Base-by-base conservation (phyloP, 2,888 invertebrate species). In the Fragum fragum region DNA sequence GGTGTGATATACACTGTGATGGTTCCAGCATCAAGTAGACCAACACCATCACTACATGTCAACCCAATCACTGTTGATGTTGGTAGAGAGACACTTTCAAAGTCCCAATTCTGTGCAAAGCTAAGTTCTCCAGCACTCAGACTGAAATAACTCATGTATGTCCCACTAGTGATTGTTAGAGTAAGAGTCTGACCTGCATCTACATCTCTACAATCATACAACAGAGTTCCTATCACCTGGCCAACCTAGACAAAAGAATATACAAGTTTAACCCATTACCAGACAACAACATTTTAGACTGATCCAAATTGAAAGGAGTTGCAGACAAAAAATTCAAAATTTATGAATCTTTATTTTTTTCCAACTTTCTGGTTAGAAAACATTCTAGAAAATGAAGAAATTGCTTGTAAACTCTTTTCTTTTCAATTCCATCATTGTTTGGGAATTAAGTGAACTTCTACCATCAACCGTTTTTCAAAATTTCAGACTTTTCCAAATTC, bases 81-180 rank as follows among this genome's bases (percentile, higher is more conserved):
- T 18, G 81, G 76, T 26, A 70, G 57, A 11, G 52, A 26, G 7
- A 36, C 66, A 55, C 23, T 55, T 32, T 81, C 81, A 16, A 74
- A 63, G 55, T 81, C 81, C 81, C 81, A 81, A 39, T 81, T 66
- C 53, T 68, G 74, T 16, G 74, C 70, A 47, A 52, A 77, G 5
- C 73, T 55, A 0, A 81, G 71, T n/a, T 66, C 7, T 14, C 68
- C 73, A 29, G 36, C 18, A 52, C 3, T 18, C 21, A 26, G 26
- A 63, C 57, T 18, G 42, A 80, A 80, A 72, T 80, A 80, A 29
- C 36, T 69, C 55, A 59, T 76, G 21, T 68, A 52, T 5, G 76
- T 69, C 11, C 80, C 80, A 9, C 72, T 36, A 0, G 76, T 68
- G 14, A 80, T 71, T 3, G 72, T 3, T 32, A 76, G 9, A n/a